Base-by-base conservation (phyloP, 1,140 invertebrate species). In the Heliconius melpomene region DNA sequence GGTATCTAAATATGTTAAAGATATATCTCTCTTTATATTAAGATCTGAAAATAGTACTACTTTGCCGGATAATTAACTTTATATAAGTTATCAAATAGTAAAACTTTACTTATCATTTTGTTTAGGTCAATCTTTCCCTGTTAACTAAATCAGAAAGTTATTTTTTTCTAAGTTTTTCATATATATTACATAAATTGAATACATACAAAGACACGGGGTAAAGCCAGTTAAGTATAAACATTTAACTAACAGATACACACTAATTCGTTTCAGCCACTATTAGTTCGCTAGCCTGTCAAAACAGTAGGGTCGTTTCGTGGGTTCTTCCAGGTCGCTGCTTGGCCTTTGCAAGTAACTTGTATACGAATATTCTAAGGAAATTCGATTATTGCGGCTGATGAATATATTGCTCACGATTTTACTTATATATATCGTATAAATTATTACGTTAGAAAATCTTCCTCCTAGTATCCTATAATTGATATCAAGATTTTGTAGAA, bases 251-350 rank as follows among this genome's bases (percentile, higher is more conserved):
- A 83, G 82, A 83, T 85, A 82, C 80, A 82, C 78, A 82, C 82
- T 82, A 82, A 80, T 77, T 81, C 82, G 77, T 84, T 82, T 83
- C 83, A 86, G 81, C 82, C 83, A 78, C 85, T 83, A 83, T 84
- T 90, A 87, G 90, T 90, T 90, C 87, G 83, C 86, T 86, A 84
- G 81, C 77, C 88, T 90, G 90, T 91, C 91, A 90, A 85, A 79
- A 78, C 88, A 91, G 87, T 83, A 85, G 86, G 87, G 82, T 84
- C 81, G 84, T 84, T 85, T 80, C 74, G 79, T 74, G 87, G 86
- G 82, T 78, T 74, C 83, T 91, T 82, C 87, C 89, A 88, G 88
- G 75, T 81, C 85, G 82, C 73, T 91, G 89, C 86, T 84, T 77
- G 84, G 82, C 86, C 84, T 77, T 66, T 66, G 60, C 60, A 29